phyloP scores from a whole-genome alignment of 2,797 vertebrate species.

The Rhincodon typus region DNA sequence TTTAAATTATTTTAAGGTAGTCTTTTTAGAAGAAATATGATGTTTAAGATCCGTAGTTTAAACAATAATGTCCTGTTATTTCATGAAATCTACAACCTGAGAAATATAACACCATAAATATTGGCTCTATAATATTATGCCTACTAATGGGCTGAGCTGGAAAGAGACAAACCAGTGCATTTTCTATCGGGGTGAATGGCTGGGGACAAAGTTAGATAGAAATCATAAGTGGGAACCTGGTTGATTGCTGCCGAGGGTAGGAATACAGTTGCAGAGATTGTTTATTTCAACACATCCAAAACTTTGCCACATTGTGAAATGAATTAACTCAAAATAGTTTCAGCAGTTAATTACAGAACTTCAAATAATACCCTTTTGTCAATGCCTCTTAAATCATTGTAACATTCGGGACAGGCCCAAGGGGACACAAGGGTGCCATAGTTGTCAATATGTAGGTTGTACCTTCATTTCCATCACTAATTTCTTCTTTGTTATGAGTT shows the following conservation, averaged over 20 bases:
- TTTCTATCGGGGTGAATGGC: neutral
- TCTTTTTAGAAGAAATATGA: too few relatives aligned
- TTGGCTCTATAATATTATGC: neutral
- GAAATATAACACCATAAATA: neutral
- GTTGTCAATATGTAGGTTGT: neutral
- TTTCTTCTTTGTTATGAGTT: neutral
- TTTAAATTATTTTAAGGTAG: neutral
- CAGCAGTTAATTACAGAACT: neutral
- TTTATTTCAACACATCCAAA: neutral
- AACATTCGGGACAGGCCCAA: neutral
- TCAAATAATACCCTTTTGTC: neutral
- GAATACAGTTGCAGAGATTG: neutral
- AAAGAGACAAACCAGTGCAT: neutral
- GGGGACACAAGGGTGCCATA: neutral
- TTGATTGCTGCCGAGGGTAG: neutral
- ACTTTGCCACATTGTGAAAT: neutral
- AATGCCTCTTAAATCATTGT: neutral
- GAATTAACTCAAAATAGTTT: neutral
- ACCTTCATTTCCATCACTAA: neutral
- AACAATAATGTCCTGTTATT: neutral
- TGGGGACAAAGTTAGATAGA: neutral
- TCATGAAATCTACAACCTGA: neutral
- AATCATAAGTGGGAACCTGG: neutral
- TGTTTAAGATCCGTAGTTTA: neutral
- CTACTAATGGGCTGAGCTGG: neutral